Evolutionary conservation across 2,797 vertebrate genomes (phyloP).

Genomic region (Phoeniculus purpureus): DNA sequence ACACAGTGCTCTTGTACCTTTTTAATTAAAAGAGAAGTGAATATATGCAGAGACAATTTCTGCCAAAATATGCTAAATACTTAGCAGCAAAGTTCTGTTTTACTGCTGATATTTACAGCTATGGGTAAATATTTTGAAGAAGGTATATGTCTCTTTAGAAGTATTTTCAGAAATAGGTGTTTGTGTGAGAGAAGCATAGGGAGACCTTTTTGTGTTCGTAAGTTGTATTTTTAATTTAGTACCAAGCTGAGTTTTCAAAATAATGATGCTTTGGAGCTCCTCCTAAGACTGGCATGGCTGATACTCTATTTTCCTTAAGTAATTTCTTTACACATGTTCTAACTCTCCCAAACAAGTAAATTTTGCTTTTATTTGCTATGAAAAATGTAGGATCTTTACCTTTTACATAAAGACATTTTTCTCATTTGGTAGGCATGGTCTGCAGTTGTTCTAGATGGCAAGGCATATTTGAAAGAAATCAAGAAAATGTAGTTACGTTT

Average conservation of each 20-base stretch:
- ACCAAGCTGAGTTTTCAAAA: neutral
- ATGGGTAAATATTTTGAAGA: neutral
- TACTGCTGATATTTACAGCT: neutral
- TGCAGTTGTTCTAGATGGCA: slow-evolving; percentile 30
- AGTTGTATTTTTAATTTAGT: neutral
- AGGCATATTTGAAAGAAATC: slow-evolving; percentile 44
- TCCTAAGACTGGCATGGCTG: neutral
- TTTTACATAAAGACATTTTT: slow-evolving; percentile 23
- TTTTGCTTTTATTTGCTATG: slow-evolving; percentile 57
- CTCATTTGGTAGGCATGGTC: slow-evolving; percentile 30
- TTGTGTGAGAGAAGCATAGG: neutral
- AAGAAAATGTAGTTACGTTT: slow-evolving; percentile 51
- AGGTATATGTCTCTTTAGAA: neutral
- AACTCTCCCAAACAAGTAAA: slow-evolving; percentile 11
- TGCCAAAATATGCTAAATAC: neutral
- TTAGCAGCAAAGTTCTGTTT: neutral
- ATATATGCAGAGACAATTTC: neutral
- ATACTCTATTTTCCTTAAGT: neutral
- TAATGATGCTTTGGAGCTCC: neutral
- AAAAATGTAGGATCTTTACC: slow-evolving; percentile 58
- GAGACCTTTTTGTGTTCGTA: neutral
- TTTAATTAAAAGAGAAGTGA: neutral
- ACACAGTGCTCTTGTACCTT: neutral
- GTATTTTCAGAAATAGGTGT: rapidly evolving
- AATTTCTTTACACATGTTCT: neutral